These are phyloP conservation scores for Peromyscus leucopus DNA, from an alignment of 2,113 vertebrate species.

Conservation along the genomic window DNA sequence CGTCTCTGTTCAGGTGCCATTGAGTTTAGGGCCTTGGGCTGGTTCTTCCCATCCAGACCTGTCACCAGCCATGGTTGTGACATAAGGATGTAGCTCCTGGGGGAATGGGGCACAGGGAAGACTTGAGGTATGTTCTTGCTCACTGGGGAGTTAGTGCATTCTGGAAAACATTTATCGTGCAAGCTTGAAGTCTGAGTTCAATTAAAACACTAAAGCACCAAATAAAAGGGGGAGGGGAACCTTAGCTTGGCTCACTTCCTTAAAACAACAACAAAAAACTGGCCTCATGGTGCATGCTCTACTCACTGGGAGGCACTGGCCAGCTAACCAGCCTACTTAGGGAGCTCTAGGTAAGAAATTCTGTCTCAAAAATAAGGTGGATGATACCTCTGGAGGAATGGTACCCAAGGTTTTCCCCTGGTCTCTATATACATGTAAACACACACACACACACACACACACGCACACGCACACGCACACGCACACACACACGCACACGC, in stretches of 20 bases:
- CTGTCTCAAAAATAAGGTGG: background rate
- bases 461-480: background rate
- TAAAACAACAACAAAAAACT: background rate
- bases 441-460: background rate
- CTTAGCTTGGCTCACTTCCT: background rate
- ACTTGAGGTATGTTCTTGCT: fast-evolving
- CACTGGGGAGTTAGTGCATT: background rate
- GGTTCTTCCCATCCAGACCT: background rate
- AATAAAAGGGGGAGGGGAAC: background rate
- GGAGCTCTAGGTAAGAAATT: background rate
- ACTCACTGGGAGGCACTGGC: background rate
- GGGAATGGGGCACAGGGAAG: fast-evolving
- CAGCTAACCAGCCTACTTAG: background rate
- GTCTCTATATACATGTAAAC: background rate
- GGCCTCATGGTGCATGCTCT: background rate
- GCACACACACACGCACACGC: too few relatives aligned
- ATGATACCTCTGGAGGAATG: background rate
- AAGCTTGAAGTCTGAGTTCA: background rate
- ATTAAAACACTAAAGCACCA: background rate
- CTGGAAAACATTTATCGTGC: background rate
- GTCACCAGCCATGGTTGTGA: background rate
- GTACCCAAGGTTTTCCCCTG: background rate
- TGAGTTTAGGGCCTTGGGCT: fast-evolving
- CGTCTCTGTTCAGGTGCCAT: background rate
- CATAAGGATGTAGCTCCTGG: fast-evolving